A percentile compares a stretch with the other conserved stretches of the same genome.
Conservation (phyloP, 1,140 invertebrate genomes). For the Brachionus calyciflorus region DNA sequence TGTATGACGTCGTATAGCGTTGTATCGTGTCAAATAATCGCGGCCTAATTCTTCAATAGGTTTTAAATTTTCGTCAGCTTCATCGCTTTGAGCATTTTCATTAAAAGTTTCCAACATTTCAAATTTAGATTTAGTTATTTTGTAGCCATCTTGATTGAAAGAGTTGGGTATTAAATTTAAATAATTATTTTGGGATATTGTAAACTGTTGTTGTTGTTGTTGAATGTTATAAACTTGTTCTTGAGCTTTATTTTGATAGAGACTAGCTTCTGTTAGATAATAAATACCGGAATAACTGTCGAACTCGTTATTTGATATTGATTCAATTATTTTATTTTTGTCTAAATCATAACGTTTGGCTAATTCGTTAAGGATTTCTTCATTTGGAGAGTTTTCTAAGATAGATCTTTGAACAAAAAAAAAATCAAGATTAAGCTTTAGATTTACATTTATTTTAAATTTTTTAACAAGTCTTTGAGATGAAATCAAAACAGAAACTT, state of each 20-base stretch:
- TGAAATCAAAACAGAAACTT: too few relatives aligned
- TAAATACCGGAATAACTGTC: slow-evolving; percentile 6
- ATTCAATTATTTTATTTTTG: slow-evolving; percentile 5
- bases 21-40: slow-evolving; percentile 24
- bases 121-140: neutral
- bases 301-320: slow-evolving; percentile 21
- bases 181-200: neutral
- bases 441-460: too few relatives aligned
- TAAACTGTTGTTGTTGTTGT: neutral
- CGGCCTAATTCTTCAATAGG: slow-evolving; percentile 39
- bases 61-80: neutral
- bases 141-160: neutral
- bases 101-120: too few relatives aligned
- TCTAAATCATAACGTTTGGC: slow-evolving; percentile 14
- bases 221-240: too few relatives aligned
- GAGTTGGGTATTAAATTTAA: neutral
- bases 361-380: neutral
- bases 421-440: neutral
- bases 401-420: slow-evolving; percentile 14
- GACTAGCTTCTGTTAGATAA: slow-evolving; percentile 12
- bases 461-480: too few relatives aligned
- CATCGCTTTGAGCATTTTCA: neutral
- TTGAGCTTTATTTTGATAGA: neutral
- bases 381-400: slow-evolving; percentile 11
- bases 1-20: slow-evolving; percentile 25